Conservation (phyloP, 2,888 invertebrate genomes). For the Trissolcus brochymenae region DNA sequence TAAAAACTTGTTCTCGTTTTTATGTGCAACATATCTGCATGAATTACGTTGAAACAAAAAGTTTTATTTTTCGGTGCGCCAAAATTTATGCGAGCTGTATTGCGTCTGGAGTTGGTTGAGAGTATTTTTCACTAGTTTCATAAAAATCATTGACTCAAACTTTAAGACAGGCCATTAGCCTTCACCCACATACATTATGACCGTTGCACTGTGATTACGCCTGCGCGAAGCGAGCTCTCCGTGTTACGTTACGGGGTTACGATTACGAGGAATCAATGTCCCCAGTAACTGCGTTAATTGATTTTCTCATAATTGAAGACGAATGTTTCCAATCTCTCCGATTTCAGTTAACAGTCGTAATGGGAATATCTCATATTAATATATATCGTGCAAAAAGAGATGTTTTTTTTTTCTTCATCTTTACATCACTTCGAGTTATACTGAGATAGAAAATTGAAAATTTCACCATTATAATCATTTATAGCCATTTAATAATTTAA, state of each 20-base stretch:
- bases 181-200: slow-evolving; percentile 64
- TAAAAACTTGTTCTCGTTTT: too few relatives aligned
- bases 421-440: too few relatives aligned
- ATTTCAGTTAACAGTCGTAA: background rate
- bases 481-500: too few relatives aligned
- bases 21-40: too few relatives aligned
- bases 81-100: too few relatives aligned
- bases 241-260: slow-evolving; percentile 8
- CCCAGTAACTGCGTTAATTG: slow-evolving; percentile 33
- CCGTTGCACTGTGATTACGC: slow-evolving; percentile 40
- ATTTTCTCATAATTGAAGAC: slow-evolving; percentile 19
- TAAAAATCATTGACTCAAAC: slow-evolving; percentile 67
- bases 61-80: too few relatives aligned
- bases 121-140: slow-evolving; percentile 45
- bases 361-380: too few relatives aligned
- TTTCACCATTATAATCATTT: too few relatives aligned
- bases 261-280: slow-evolving; percentile 35
- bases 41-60: too few relatives aligned
- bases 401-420: background rate
- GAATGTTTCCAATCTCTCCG: background rate
- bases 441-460: too few relatives aligned
- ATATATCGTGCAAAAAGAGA: background rate
- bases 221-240: slow-evolving; percentile 26
- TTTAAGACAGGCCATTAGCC: slow-evolving; percentile 67
- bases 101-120: too few relatives aligned